Base-by-base conservation (phyloP, 2,797 vertebrate genomes). In the Scarus forsteni region DNA sequence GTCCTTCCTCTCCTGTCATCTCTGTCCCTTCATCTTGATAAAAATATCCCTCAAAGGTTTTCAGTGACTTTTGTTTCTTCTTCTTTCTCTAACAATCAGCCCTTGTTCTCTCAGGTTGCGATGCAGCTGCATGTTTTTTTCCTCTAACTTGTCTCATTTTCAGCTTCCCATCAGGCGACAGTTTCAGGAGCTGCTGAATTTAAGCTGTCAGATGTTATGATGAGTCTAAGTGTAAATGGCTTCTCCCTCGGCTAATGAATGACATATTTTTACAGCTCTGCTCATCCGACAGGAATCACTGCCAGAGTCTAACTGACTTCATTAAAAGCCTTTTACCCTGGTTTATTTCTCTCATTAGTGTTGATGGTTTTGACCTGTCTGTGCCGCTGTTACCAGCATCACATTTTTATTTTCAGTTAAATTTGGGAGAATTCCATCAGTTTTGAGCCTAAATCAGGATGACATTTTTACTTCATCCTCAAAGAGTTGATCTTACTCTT, bases 1-100 rank as follows among this genome's bases (percentile, higher is more conserved):
- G 54, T 57, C 39, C 39, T 43, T 73, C 60, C 69, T 73, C 39
- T 75, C 63, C 70, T 69, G 66, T 81, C 69, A 35, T 15, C 44
- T 83, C 60, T 60, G 59, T 85, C 69, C 48, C 66, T 73, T 51
- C 77, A 72, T 74, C 59, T 62, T 34, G 0, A 40, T 39, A 14
- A 27, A 12, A 51, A 39, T 43, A 13, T 46, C 16, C n/a, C 44
- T 45, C 55, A 15, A 12, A 3, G 10, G 36, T 43, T 19, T 44
- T 53, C n/a, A 36, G 5, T 19, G 62, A 34, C 13, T 5, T 27
- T 1, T 48, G 14, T 0, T 53, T n/a, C 39, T 18, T 60, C 34
- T 18, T 8, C 38, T 54, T 38, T 12, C 44, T 0, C 55, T 71
- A 70, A 80, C 19, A 0, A 2, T 12, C 45, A 5, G 39, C 8